phyloP scores from a whole-genome alignment of 2,888 invertebrate species.

The Synanthedon andrenaeformis region DNA sequence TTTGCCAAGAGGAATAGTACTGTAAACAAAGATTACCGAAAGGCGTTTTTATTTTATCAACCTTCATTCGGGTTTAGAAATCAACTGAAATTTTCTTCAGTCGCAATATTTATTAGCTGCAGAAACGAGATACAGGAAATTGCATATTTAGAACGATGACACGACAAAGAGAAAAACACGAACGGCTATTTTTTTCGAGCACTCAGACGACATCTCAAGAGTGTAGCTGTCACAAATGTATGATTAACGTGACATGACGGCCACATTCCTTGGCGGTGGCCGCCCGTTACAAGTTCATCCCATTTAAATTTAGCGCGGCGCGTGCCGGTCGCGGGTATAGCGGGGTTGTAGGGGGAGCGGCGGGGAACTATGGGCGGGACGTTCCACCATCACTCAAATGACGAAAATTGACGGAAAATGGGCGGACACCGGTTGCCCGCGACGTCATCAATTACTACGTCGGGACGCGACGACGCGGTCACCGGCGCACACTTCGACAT shows the following conservation, averaged over 20 bases:
- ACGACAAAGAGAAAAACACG: constrained; percentile 12
- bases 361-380: constrained; percentile 45
- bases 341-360: constrained; percentile 16
- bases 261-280: constrained; percentile 54
- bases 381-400: constrained; percentile 68
- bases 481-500: constrained; percentile 37
- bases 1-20: no score
- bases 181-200: constrained; percentile 27
- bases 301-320: constrained; percentile 69
- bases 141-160: background rate
- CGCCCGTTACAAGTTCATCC: constrained; percentile 67
- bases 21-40: no score
- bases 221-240: constrained; percentile 63
- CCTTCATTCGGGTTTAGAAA: no score
- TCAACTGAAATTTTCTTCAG: no score
- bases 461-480: constrained; percentile 41
- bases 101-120: no score
- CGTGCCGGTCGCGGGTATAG: constrained; percentile 49
- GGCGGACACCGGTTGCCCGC: constrained; percentile 67
- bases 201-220: constrained; percentile 36
- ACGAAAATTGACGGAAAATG: constrained; percentile 72
- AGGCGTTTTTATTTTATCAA: no score
- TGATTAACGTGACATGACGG: constrained; percentile 60
- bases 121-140: background rate
- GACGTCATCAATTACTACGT: constrained; percentile 68